phyloP scores from a whole-genome alignment of 2,888 invertebrate species.

The Craniophora ligustri region DNA sequence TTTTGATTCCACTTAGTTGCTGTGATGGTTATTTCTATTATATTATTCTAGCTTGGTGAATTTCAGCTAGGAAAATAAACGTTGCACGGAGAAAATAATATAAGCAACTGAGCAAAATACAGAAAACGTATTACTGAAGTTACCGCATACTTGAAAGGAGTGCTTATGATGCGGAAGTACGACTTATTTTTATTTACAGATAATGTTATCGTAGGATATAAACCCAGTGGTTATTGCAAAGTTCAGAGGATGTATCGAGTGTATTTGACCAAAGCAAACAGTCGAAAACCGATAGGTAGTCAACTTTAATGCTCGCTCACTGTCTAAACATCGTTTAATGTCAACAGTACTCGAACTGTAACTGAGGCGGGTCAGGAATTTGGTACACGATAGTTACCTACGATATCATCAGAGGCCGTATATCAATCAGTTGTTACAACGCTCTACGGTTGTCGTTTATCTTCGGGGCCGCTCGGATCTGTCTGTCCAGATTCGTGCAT shows the following conservation, averaged over 20 bases:
- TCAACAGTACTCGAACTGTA: conserved; percentile 84
- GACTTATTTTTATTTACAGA: conserved; percentile 43
- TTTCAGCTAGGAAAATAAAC: conserved; percentile 8
- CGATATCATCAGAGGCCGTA: conserved; percentile 83
- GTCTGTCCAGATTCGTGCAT: conserved; percentile 87
- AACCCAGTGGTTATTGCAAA: conserved; percentile 52
- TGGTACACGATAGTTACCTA: conserved; percentile 74
- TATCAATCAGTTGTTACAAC: conserved; percentile 88
- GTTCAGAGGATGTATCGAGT: conserved; percentile 51
- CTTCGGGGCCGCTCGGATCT: conserved; percentile 83
- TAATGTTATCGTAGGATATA: conserved; percentile 45
- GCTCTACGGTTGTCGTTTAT: conserved; percentile 86
- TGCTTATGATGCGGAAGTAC: conserved; percentile 18
- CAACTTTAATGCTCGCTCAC: conserved; percentile 69
- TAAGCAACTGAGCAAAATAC: conserved; percentile 2
- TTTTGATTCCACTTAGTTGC: conserved; percentile 46
- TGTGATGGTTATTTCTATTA: conserved; percentile 49
- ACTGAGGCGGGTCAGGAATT: conserved; percentile 84
- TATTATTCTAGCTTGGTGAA: conserved; percentile 4
- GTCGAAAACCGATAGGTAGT: conserved; percentile 67
- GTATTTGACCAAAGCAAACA: conserved; percentile 69
- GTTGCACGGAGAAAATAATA: conserved; percentile 1
- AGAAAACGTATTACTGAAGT: conserved; percentile 3
- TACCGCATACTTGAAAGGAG: conserved; percentile 15
- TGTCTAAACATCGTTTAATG: conserved; percentile 83